phyloP scores from a whole-genome alignment of 2,113 vertebrate species.

The Gopherus flavomarginatus region DNA sequence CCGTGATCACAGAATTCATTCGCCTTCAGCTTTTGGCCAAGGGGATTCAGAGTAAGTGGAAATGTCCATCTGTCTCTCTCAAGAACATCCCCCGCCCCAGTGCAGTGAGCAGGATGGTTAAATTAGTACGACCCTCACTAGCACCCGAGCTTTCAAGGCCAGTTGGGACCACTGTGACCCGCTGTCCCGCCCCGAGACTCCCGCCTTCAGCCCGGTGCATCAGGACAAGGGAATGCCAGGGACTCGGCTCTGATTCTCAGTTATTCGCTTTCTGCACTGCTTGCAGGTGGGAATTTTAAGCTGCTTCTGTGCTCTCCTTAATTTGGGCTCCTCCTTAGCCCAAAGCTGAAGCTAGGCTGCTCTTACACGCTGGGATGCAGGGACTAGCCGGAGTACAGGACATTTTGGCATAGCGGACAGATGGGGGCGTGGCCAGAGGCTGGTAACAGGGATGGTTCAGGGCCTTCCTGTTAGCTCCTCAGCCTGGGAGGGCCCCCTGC shows the following conservation, averaged over 20 bases:
- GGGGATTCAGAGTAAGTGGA: conserved; percentile 80
- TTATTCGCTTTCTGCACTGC: background rate
- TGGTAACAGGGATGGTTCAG: no score
- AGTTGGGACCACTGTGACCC: background rate
- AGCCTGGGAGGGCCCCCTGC: background rate
- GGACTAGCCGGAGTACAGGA: background rate
- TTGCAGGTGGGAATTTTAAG: background rate
- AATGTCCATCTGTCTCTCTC: background rate
- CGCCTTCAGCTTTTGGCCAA: conserved; percentile 83
- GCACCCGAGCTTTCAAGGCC: background rate
- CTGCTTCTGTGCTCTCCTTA: background rate
- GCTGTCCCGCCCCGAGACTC: no score
- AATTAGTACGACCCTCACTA: background rate
- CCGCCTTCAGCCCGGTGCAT: no score
- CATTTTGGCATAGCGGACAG: background rate
- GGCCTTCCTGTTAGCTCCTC: background rate
- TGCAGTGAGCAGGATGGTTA: background rate
- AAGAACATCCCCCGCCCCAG: background rate
- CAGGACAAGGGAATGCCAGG: no score
- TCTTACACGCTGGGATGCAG: background rate
- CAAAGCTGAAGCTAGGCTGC: no score
- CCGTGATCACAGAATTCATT: conserved; percentile 91
- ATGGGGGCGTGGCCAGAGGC: background rate
- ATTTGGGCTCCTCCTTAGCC: background rate
- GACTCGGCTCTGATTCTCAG: background rate